Base-by-base conservation (phyloP, 2,888 invertebrate species). In the Megaustenia siamemsis region DNA sequence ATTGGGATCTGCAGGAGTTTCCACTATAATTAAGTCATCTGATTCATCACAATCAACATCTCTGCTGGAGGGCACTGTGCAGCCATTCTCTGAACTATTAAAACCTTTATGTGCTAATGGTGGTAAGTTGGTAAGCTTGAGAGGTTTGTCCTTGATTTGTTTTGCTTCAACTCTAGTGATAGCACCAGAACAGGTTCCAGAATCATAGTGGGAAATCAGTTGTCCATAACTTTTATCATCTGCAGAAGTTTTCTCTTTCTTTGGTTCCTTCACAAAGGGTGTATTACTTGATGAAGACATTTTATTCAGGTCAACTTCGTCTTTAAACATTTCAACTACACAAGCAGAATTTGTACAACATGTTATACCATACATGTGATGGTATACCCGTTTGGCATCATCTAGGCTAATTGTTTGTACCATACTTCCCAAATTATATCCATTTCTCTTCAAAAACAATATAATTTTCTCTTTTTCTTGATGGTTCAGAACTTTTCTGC, bases 351-450 rank as follows among this genome's bases (percentile, higher is more conserved):
- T 15, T 75, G 81, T 75, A 32, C 85, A 85, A 43, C 45, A 73
- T 15, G 43, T 76, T 12, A 85, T 81, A 32, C 73, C 75, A 53
- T 85, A 85, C 56, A 85, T 69, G 38, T 76, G 32, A 73, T 85
- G 85, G 45, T 85, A 85, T 56, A 85, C 81, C 15, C 77, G 75
- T 43, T 76, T 75, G 15, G 85, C 85, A 81, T 85, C 85, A 53
- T 77, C 60, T 12, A 85, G 43, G 43, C 40, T 85, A 6, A 85
- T 85, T 32, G 75, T 81, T 24, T 81, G 81, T 6, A 85, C 81
- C 12, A 53, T 8, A 53, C 40, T 63, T 45, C 53, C 76, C 45
- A 76, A 21, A 24, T 32, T 8, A 53, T 81, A 81, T 4, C 76
- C 77, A 76, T 68, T 81, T 28, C 76, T 76, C 53, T 56, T 75